A percentile compares a stretch with the other conserved stretches of the same genome.
Evolutionary conservation across 2,797 vertebrate species (phyloP).

Genomic region (Diglossa cyanea): DNA sequence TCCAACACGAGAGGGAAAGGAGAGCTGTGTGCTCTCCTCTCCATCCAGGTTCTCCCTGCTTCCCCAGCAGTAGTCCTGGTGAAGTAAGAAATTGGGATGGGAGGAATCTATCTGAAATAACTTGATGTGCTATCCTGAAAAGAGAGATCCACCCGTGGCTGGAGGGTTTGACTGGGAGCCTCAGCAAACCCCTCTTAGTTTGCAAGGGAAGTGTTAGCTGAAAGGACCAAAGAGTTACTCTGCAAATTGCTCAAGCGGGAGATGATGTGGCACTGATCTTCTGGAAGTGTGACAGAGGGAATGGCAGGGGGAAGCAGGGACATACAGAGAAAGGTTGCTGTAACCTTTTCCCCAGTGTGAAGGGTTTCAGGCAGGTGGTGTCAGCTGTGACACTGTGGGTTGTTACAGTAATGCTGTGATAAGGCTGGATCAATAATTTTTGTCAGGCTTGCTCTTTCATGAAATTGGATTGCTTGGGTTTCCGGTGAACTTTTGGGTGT

Average conservation of each 20-base stretch:
- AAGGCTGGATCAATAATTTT: neutral
- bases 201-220: neutral
- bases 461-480: neutral
- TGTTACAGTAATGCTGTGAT: neutral
- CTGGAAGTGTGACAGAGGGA: neutral
- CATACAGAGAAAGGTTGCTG: neutral
- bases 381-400: neutral
- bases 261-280: neutral
- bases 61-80: neutral
- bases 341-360: neutral
- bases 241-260: fast-evolving
- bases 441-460: neutral
- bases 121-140: neutral
- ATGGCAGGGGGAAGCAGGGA: neutral
- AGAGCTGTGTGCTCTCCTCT: neutral
- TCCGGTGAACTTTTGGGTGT: neutral
- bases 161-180: neutral
- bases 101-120: neutral
- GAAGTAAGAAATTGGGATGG: neutral
- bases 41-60: neutral
- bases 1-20: neutral
- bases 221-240: neutral
- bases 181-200: neutral
- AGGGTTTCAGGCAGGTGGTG: neutral
- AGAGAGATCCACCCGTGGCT: neutral